Evolutionary conservation across 2,797 vertebrate genomes (phyloP), one percentile per base, ranked within the genome.

Genomic region (Pteropus rufus): DNA sequence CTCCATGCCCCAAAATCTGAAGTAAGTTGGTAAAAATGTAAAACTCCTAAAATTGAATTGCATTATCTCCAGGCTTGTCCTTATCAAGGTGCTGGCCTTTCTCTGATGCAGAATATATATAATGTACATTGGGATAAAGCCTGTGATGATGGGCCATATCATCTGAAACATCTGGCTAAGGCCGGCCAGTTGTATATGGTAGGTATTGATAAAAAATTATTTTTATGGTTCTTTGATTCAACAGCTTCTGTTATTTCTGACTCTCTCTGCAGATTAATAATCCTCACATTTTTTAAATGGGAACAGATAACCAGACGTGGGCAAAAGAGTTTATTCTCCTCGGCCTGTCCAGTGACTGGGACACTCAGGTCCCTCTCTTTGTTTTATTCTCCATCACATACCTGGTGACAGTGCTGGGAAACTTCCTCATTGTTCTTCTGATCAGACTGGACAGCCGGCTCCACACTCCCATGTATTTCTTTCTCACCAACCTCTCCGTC

Each of bases 401-500:
- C 64, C 5, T 93, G n/a, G 31, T 88, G 31, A 97, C 85, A 5
- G 36, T 97, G n/a, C 14, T 96, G 73, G 97, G 96, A 0, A 97
- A 97, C 23, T 34, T 92, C 46, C 91, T 97, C 81, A 95, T 97
- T 12, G 10, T 96, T 14, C 31, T 87, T 62, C 75, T 98, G 10
- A 96, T 97, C 91, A 52, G 70, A 46, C 72, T 97, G 52, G 96
- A 96, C 75, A 69, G 60, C 62, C 31, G 18, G 11, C 95, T 97
- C 31, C 95, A 97, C 72, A 97, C 96, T 0, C 95, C 97, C 82
- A 97, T 98, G 97, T 97, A 98, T 75, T 98, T 97, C 93, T 97
- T 98, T 31, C 95, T 97, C 70, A 97, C 44, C 75, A 89, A 95
- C 19, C 94, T 98, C 62, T 97, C 96, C 1, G 5, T 97, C 0